A percentile compares a stretch with the other conserved stretches of the same genome.
Evolutionary conservation across 2,113 vertebrate genomes (phyloP).

Genomic region (Cepphus grylle): DNA sequence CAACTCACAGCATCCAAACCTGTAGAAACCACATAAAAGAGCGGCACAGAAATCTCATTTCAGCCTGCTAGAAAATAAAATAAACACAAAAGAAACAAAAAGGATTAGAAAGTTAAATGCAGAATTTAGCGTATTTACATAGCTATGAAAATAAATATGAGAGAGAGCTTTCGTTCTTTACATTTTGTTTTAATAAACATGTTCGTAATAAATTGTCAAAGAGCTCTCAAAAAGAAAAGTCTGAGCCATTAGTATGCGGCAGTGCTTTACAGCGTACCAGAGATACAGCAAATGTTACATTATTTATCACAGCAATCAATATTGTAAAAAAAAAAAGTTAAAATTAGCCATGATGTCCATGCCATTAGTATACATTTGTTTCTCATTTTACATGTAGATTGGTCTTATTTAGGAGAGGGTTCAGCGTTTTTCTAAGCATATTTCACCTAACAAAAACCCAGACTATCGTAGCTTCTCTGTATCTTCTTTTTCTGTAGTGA

Average conservation of each 20-base stretch:
- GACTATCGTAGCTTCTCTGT: background rate
- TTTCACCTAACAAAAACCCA: background rate
- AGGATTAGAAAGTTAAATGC: background rate
- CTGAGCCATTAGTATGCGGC: background rate
- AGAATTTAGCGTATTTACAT: background rate
- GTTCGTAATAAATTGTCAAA: background rate
- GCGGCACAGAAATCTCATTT: background rate
- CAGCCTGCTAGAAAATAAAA: background rate
- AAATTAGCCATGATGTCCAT: background rate
- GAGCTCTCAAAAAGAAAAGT: background rate
- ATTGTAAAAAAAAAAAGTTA: background rate
- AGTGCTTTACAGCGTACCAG: conserved; percentile 1
- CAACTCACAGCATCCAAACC: background rate
- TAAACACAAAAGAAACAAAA: background rate
- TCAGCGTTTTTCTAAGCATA: background rate
- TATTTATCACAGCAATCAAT: conserved; percentile 16
- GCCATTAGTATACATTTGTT: background rate
- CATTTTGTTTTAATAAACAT: conserved; percentile 12
- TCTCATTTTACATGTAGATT: conserved; percentile 30
- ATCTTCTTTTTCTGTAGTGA: background rate
- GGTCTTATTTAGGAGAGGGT: background rate
- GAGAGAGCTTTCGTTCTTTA: background rate
- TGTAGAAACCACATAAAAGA: background rate
- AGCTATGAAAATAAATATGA: background rate
- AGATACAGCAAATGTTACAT: conserved; percentile 8